A percentile compares a stretch with the other conserved stretches of the same genome.
Evolutionary conservation across 1,140 invertebrate genomes (phyloP).

Genomic region (Camponotus vicinus): DNA sequence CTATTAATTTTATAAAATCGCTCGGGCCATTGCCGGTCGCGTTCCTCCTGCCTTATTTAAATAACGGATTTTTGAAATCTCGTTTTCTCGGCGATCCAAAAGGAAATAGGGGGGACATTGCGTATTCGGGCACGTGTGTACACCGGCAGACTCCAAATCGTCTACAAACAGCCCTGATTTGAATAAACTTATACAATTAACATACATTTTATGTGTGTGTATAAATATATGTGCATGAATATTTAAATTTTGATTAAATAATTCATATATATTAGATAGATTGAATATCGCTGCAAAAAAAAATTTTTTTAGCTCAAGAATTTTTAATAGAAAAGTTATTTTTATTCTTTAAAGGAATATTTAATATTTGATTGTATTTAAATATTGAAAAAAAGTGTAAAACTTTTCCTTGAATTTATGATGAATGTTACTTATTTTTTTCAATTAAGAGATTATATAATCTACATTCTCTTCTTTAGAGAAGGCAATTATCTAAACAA

Average conservation of each 20-base stretch:
- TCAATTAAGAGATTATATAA: too few species aligned
- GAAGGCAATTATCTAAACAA: background rate
- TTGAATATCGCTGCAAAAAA: background rate
- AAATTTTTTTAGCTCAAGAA: background rate
- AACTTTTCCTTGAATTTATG: too few species aligned
- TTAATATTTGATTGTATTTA: too few species aligned
- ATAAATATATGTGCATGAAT: background rate
- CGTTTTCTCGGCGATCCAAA: slow-evolving; percentile 78
- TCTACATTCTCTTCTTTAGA: background rate
- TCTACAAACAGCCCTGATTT: background rate
- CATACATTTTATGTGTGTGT: background rate
- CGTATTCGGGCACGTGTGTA: slow-evolving; percentile 56
- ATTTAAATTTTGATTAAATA: slow-evolving; percentile 7
- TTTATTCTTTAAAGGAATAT: too few species aligned
- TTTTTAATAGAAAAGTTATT: too few species aligned
- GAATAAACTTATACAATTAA: background rate
- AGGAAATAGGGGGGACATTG: slow-evolving; percentile 37
- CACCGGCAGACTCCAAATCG: background rate
- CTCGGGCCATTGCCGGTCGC: slow-evolving; percentile 79
- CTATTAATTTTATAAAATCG: slow-evolving; percentile 87
- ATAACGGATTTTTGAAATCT: slow-evolving; percentile 87
- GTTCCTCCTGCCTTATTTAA: slow-evolving; percentile 82
- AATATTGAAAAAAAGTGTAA: too few species aligned
- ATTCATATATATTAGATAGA: background rate
- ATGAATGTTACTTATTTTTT: too few species aligned